Conservation (phyloP, 2,113 vertebrate genomes). For the Oryzias celebensis region DNA sequence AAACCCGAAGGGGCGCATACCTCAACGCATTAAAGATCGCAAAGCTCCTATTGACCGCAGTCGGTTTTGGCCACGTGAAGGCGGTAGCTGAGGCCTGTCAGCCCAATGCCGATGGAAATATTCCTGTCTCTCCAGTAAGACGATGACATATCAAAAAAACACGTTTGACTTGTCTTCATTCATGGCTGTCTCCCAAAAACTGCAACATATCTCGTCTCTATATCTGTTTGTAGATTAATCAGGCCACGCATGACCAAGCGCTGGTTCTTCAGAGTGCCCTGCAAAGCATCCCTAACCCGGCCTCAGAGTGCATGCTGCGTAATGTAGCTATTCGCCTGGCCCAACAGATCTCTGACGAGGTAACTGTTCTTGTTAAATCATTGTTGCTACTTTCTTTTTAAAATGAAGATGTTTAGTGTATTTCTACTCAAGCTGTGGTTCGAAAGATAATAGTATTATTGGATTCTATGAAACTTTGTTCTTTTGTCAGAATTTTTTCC, state of each 20-base stretch:
- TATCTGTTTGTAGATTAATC: slow-evolving; percentile 84
- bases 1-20: slow-evolving; percentile 95
- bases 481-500: slow-evolving; percentile 73
- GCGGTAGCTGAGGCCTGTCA: slow-evolving; percentile 97
- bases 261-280: slow-evolving; percentile 97
- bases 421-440: background rate
- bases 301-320: slow-evolving; percentile 98
- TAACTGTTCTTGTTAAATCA: slow-evolving; percentile 49
- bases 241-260: slow-evolving; percentile 96
- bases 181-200: background rate
- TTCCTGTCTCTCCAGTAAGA: slow-evolving; percentile 90
- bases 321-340: slow-evolving; percentile 98
- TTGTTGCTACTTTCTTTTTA: background rate
- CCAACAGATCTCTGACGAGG: slow-evolving; percentile 99
- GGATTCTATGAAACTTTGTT: slow-evolving; percentile 40
- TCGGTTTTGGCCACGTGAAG: slow-evolving; percentile 96
- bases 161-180: slow-evolving; percentile 14
- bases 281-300: slow-evolving; percentile 98
- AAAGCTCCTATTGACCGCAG: slow-evolving; percentile 94
- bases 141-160: slow-evolving; percentile 1
- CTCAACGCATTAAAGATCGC: slow-evolving; percentile 98
- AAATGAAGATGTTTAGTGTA: background rate
- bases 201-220: slow-evolving; percentile 19
- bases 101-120: slow-evolving; percentile 89
- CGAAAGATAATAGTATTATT: slow-evolving; percentile 15